phyloP scores from a whole-genome alignment of 2,888 invertebrate species.

The Machimus atricapillus region DNA sequence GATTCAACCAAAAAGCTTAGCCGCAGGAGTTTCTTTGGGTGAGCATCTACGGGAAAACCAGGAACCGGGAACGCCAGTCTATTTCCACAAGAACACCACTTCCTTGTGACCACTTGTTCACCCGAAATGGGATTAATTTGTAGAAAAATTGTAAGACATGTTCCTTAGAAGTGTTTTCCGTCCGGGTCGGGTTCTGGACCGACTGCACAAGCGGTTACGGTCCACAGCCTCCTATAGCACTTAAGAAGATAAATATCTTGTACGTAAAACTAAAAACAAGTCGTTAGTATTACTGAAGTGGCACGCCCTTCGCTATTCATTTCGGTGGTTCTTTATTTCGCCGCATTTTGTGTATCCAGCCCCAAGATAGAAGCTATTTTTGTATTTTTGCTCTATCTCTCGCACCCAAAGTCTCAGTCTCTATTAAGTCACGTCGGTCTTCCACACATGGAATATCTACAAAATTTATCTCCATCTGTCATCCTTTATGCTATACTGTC shows the following conservation, averaged over 20 bases:
- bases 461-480: not conserved
- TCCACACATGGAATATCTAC: not conserved
- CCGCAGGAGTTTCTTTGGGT: constrained; percentile 17
- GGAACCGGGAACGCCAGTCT: not conserved
- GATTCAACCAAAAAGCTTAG: constrained; percentile 18
- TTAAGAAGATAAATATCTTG: constrained; percentile 38
- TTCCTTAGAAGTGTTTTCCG: constrained; percentile 3
- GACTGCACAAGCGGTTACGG: not conserved
- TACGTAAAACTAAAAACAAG: constrained; percentile 35
- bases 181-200: not conserved
- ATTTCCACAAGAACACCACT: constrained; percentile 26
- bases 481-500: not conserved
- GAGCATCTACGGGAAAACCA: not conserved
- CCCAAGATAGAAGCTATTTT: not conserved
- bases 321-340: not conserved
- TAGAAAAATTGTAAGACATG: constrained; percentile 37
- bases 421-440: not conserved
- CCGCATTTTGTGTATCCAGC: not conserved
- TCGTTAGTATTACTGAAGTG: constrained; percentile 30
- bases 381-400: not conserved
- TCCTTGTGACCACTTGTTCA: constrained; percentile 29
- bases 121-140: constrained; percentile 35
- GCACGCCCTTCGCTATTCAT: constrained; percentile 4
- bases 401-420: not conserved
- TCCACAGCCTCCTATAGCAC: not conserved